These are phyloP conservation scores for Perognathus longimembris DNA, from an alignment of 2,113 vertebrate species.

Conservation along the genomic window DNA sequence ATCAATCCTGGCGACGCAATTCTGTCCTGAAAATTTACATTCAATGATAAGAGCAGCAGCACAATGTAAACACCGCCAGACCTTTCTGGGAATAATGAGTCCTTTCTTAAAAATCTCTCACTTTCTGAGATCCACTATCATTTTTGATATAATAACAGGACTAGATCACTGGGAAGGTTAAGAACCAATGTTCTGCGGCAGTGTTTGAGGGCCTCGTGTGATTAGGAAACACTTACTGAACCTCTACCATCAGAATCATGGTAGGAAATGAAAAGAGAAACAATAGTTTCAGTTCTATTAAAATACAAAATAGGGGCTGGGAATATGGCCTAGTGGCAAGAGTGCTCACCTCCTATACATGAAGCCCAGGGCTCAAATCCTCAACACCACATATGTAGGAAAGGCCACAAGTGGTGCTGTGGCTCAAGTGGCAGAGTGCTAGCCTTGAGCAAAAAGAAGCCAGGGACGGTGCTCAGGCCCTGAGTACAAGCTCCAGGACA, in stretches of 20 bases:
- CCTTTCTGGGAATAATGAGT: slow-evolving; percentile 17
- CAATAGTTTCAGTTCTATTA: slow-evolving; percentile 13
- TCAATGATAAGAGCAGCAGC: slow-evolving; percentile 22
- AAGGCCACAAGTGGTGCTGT: too few relatives aligned
- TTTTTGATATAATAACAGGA: slow-evolving; percentile 51
- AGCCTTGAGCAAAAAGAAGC: too few relatives aligned
- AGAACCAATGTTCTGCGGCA: slow-evolving; percentile 3
- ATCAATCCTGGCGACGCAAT: slow-evolving; percentile 41
- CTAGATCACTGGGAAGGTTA: slow-evolving; percentile 52
- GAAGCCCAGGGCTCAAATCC: too few relatives aligned
- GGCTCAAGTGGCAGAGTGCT: too few relatives aligned
- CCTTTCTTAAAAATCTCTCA: neutral
- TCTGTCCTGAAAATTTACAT: slow-evolving; percentile 48
- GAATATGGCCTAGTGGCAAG: too few relatives aligned
- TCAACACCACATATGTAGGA: too few relatives aligned
- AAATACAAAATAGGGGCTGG: slow-evolving; percentile 27
- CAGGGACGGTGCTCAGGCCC: too few relatives aligned
- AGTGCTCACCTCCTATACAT: too few relatives aligned
- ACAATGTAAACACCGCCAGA: slow-evolving; percentile 39
- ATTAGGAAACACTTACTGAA: slow-evolving; percentile 70
- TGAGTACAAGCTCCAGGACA: too few relatives aligned
- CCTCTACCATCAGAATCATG: neutral
- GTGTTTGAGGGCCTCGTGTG: slow-evolving; percentile 1
- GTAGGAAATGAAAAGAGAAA: slow-evolving; percentile 36
- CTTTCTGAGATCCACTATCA: slow-evolving; percentile 16